Base-by-base conservation (phyloP, 2,113 vertebrate species). In the Zootoca vivipara region DNA sequence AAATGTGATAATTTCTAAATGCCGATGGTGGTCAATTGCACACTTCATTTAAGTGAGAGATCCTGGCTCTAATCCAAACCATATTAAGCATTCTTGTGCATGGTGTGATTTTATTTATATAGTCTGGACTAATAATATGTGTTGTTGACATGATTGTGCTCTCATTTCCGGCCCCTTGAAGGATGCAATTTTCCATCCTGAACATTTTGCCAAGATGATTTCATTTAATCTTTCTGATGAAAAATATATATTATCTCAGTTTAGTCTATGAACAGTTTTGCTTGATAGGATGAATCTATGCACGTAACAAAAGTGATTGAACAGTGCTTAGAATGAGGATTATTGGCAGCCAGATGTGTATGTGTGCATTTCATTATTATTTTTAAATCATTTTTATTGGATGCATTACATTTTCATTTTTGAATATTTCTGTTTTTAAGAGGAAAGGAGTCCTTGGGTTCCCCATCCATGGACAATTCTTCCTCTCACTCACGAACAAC, bases 201-300 rank as follows among this genome's bases (percentile, higher is more conserved):
- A 91, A 91, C 30, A 9, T 87, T 93, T 94, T 91, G 46, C 81
- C 91, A 79, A 89, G 75, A 91, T 93, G 16, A 87, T 91, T 89
- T 73, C 5, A 85, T 87, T 92, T 94, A 90, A 92, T 92, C 73
- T 83, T 87, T 6, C 18, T 65, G 85, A 93, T 89, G 78, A 91
- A 85, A 82, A 93, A 92, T 52, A 65, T 84, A 75, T 62, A 88
- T 28, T 56, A 88, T 81, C 33, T 75, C 40, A 89, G 64, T 78
- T 86, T 78, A 82, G 69, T 3, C 89, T 90, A 85, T 65, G 85
- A 93, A 87, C 38, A 92, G 42, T 90, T 79, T 72, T 58, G 58
- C 82, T n/a, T 94, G n/a, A 82, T 2, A 72, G 78, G 82, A 78
- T 92, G 56, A 92, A 87, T 64, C 85, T 83, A 88, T 33, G 56